phyloP scores from a whole-genome alignment of 2,888 invertebrate genomes.

The Chrysopilus asiliformis region DNA sequence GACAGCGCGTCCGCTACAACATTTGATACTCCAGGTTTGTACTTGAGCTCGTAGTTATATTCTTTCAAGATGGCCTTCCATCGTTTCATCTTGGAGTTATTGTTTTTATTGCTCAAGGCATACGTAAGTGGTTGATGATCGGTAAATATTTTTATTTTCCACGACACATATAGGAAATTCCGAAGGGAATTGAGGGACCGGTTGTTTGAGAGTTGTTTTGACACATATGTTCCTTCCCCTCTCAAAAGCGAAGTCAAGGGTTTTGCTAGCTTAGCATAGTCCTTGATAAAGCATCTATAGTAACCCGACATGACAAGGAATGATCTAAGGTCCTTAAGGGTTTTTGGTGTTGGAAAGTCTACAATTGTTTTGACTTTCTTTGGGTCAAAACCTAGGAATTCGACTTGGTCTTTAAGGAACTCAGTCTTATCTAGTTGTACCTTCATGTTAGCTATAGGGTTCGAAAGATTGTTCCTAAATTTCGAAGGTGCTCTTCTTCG shows the following conservation, averaged over 20 bases:
- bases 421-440: slow-evolving; percentile 1
- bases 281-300: too few relatives aligned
- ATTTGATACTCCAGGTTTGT: slow-evolving; percentile 9
- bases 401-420: not conserved
- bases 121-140: slow-evolving; percentile 14
- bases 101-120: slow-evolving; percentile 11
- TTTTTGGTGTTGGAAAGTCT: too few relatives aligned
- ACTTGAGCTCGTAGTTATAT: slow-evolving; percentile 10
- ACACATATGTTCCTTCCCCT: too few relatives aligned
- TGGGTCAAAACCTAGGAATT: not conserved
- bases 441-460: not conserved
- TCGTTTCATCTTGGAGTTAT: too few relatives aligned
- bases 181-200: slow-evolving; percentile 9
- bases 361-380: too few relatives aligned
- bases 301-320: too few relatives aligned
- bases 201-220: slow-evolving; percentile 10
- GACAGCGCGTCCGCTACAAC: slow-evolving; percentile 7
- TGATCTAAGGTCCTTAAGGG: too few relatives aligned
- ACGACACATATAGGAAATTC: slow-evolving; percentile 11
- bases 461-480: too few relatives aligned
- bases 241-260: too few relatives aligned
- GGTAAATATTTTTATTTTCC: slow-evolving; percentile 10
- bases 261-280: too few relatives aligned
- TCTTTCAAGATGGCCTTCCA: too few relatives aligned
- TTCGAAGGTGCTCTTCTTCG: too few relatives aligned